Conservation (phyloP, 2,888 invertebrate species). For the Diplolepis rosae region DNA sequence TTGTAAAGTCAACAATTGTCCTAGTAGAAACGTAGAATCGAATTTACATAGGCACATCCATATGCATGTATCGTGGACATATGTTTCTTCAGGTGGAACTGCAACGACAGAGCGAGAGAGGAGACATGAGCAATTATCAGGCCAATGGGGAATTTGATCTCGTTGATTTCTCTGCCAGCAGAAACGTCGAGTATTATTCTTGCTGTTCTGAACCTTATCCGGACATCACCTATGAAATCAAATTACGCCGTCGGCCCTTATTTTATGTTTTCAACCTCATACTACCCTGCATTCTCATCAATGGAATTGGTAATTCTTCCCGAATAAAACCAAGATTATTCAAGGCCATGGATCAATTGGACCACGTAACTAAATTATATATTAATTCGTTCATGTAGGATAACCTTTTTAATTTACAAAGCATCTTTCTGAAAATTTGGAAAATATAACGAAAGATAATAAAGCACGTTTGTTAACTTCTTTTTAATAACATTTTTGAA, state of each 20-base stretch:
- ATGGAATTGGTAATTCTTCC: conserved; percentile 82
- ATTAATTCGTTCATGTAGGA: too few species aligned
- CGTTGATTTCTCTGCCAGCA: conserved; percentile 83
- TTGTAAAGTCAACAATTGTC: conserved; percentile 4
- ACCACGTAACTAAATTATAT: too few species aligned
- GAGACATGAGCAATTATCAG: conserved; percentile 91
- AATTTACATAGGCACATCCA: conserved; percentile 22
- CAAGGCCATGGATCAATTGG: too few species aligned
- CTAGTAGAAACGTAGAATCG: background rate
- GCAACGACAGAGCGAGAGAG: conserved; percentile 85
- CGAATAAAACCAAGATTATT: too few species aligned
- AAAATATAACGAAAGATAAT: too few species aligned
- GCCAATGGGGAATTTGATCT: conserved; percentile 94
- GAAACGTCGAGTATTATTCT: conserved; percentile 84
- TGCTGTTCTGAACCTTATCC: conserved; percentile 90
- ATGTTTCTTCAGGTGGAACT: conserved; percentile 79
- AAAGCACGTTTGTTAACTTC: too few species aligned
- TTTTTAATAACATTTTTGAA: too few species aligned
- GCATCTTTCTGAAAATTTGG: too few species aligned
- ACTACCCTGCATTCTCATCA: conserved; percentile 88
- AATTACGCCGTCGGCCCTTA: conserved; percentile 84
- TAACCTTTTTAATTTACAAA: too few species aligned
- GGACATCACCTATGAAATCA: conserved; percentile 88
- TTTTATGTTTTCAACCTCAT: conserved; percentile 92
- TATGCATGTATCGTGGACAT: background rate